Evolutionary conservation across 2,113 vertebrate genomes (phyloP).

Genomic region (Eptesicus fuscus): DNA sequence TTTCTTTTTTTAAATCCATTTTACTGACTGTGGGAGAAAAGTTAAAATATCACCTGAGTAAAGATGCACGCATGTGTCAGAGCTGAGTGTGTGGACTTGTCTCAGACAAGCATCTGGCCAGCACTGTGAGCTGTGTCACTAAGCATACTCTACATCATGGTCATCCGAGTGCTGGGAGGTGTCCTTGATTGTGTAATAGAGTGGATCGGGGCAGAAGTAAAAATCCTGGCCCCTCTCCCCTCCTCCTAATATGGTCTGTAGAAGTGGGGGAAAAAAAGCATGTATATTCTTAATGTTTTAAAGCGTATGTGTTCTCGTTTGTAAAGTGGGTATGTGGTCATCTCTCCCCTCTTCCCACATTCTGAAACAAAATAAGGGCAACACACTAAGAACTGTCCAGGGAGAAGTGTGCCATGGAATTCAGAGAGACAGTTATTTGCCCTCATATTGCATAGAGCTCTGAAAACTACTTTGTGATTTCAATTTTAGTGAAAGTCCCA

Average conservation of each 20-base stretch:
- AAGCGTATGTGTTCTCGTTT: neutral
- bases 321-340: neutral
- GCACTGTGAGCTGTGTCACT: neutral
- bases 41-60: neutral
- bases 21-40: neutral
- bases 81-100: neutral
- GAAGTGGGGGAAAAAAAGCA: too few species aligned
- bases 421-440: neutral
- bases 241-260: neutral
- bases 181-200: neutral
- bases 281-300: neutral
- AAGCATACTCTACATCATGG: rapidly evolving
- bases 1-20: neutral
- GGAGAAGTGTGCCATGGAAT: neutral
- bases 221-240: neutral
- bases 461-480: neutral
- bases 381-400: neutral
- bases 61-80: neutral
- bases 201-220: neutral
- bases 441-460: neutral
- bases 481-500: neutral
- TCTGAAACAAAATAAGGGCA: neutral
- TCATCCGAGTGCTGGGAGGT: neutral
- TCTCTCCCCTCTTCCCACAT: neutral
- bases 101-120: neutral